phyloP scores from a whole-genome alignment of 1,140 invertebrate species.

The Tetramorium alpestre region DNA sequence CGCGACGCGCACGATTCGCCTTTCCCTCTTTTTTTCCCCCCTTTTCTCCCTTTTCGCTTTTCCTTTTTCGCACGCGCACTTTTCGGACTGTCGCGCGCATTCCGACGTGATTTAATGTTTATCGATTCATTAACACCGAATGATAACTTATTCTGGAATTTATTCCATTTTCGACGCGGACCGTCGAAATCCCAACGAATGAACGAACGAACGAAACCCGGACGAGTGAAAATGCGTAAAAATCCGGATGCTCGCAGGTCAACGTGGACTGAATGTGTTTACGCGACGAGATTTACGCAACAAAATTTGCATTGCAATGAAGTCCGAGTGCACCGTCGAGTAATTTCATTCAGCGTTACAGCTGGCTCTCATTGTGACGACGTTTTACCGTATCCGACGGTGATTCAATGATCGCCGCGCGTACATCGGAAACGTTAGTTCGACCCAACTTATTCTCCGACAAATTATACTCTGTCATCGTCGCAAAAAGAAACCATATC shows the following conservation, averaged over 20 bases:
- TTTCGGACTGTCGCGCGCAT: neutral
- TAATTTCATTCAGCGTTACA: neutral
- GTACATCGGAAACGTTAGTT: neutral
- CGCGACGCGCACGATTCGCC: slow-evolving; percentile 38
- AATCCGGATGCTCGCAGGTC: neutral
- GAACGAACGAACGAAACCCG: neutral
- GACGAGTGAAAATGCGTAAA: neutral
- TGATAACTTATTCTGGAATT: neutral
- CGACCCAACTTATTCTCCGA: neutral
- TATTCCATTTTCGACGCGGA: neutral
- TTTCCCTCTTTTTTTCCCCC: neutral
- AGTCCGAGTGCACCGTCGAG: neutral
- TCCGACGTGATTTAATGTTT: neutral
- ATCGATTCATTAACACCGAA: slow-evolving; percentile 29
- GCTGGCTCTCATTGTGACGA: neutral
- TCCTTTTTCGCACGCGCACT: neutral
- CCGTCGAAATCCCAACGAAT: neutral
- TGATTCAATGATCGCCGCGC: neutral
- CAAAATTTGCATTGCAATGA: slow-evolving; percentile 16
- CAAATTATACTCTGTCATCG: neutral
- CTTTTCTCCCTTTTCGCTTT: neutral
- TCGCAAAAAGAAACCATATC: neutral
- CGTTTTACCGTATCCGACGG: slow-evolving; percentile 8
- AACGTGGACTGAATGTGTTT: neutral
- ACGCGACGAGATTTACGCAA: slow-evolving; percentile 8